A percentile compares a stretch with the other conserved stretches of the same genome.
Conservation (phyloP, 2,113 vertebrate genomes). For the Carettochelys insculpta region DNA sequence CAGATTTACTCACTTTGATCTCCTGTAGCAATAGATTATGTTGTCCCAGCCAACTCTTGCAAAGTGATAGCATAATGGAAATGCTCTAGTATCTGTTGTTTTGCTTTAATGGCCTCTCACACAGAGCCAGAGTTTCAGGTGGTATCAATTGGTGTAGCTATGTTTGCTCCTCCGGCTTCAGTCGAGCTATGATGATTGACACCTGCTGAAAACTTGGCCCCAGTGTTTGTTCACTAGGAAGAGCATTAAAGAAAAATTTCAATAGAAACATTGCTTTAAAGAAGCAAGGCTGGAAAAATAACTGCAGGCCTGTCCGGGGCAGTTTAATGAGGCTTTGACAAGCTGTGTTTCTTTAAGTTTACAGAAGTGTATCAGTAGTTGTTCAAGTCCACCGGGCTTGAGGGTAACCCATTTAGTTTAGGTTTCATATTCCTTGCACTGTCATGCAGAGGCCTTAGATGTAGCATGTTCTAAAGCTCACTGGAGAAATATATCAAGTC, state of each 20-base stretch:
- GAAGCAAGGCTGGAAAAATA: neutral
- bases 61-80: neutral
- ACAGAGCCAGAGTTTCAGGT: neutral
- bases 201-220: neutral
- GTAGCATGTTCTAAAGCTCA: neutral
- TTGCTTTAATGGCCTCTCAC: neutral
- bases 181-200: neutral
- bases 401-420: neutral
- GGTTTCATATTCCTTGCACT: accelerated
- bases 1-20: neutral
- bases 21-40: neutral
- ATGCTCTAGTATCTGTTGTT: neutral
- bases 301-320: neutral
- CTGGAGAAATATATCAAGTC: neutral
- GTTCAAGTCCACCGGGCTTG: neutral
- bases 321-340: neutral
- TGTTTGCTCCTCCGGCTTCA: neutral
- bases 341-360: neutral
- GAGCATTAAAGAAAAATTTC: neutral
- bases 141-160: neutral
- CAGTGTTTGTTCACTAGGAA: neutral
- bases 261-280: neutral
- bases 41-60: neutral
- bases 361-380: neutral
- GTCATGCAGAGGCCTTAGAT: neutral